These are phyloP conservation scores for Heptranchias perlo DNA, from an alignment of 2,113 vertebrate genomes.

Conservation along the genomic window DNA sequence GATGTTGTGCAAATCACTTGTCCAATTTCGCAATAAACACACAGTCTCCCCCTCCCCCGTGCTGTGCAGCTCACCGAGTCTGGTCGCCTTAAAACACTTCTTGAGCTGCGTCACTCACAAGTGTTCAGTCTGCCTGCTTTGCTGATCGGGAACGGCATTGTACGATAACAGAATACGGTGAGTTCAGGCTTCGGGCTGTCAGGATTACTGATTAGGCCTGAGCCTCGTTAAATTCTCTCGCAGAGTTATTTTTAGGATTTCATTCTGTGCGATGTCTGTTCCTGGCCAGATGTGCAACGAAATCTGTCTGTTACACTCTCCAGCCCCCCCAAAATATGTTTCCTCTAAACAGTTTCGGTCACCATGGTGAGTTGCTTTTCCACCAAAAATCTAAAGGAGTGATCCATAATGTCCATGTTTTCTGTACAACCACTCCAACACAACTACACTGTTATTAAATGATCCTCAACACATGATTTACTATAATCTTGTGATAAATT, in stretches of 20 bases:
- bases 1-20: background rate
- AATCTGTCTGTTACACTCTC: background rate
- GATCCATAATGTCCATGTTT: conserved; percentile 47
- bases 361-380: background rate
- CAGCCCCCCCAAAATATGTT: background rate
- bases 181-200: background rate
- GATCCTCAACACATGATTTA: conserved; percentile 55
- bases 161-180: background rate
- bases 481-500: conserved; percentile 56
- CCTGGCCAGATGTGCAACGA: background rate
- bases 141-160: no score
- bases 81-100: background rate
- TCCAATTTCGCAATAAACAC: background rate
- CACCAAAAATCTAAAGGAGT: conserved; percentile 35
- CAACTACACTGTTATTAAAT: conserved; percentile 49
- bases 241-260: background rate
- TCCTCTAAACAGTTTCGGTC: background rate
- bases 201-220: background rate
- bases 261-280: background rate
- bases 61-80: background rate
- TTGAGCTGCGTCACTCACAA: background rate
- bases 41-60: background rate
- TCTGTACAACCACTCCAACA: conserved; percentile 41
- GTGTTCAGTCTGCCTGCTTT: background rate
- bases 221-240: background rate